Percentiles rank a stretch among this genome's conserved stretches.
phyloP scores from a whole-genome alignment of 1,140 invertebrate genomes.

The Drosophila leontia region DNA sequence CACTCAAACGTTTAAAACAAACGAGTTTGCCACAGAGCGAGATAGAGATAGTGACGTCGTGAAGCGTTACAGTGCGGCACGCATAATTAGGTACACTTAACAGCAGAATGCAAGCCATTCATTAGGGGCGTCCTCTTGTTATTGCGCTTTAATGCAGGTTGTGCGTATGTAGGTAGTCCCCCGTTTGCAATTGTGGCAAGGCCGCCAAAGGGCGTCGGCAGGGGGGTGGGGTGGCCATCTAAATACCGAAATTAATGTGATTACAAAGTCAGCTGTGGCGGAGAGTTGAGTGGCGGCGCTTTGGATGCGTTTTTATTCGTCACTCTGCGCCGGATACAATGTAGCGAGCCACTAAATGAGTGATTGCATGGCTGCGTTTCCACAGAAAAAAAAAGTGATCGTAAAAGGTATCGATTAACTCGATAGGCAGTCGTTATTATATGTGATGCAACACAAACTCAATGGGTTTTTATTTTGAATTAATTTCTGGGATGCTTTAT shows the following conservation, averaged over 20 bases:
- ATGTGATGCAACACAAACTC: not conserved
- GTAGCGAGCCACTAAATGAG: constrained; percentile 38
- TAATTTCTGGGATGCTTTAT: not conserved
- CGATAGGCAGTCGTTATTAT: constrained; percentile 16
- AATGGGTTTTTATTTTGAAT: not conserved
- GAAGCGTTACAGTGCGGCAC: constrained; percentile 67
- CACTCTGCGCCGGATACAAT: constrained; percentile 22
- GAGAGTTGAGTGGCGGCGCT: constrained; percentile 34
- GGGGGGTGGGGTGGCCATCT: not conserved
- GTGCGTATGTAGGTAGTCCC: constrained; percentile 34
- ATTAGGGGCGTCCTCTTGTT: constrained; percentile 73
- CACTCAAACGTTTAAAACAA: constrained; percentile 55
- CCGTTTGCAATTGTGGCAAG: constrained; percentile 30
- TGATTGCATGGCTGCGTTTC: constrained; percentile 10
- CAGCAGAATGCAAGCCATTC: constrained; percentile 68
- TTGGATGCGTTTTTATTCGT: constrained; percentile 34
- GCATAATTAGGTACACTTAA: constrained; percentile 81
- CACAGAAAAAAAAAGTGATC: constrained; percentile 6
- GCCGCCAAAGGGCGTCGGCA: constrained; percentile 2
- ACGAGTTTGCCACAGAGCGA: constrained; percentile 53
- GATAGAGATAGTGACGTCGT: constrained; percentile 4
- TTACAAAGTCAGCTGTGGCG: constrained; percentile 41
- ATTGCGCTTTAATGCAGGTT: constrained; percentile 45
- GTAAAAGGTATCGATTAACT: constrained; percentile 23
- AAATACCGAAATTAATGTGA: constrained; percentile 41